A percentile compares a stretch with the other conserved stretches of the same genome.
Evolutionary conservation across 92 coral and sea anemone species (phyloP).

Genomic region (Umimayanthus kanabou): DNA sequence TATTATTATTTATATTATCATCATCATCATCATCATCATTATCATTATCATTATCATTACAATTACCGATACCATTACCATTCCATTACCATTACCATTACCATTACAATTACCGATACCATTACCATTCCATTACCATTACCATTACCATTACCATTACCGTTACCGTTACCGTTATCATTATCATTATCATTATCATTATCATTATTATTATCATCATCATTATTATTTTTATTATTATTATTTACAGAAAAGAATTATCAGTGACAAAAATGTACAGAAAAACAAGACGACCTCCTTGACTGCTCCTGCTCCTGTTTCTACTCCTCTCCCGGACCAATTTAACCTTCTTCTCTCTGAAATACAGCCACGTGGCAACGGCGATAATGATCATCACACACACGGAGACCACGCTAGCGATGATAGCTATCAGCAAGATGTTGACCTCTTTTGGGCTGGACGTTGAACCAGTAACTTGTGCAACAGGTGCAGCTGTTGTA

Average conservation of each 20-base stretch:
- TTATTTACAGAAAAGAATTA: not conserved
- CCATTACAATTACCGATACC: no score
- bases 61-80: no score
- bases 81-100: no score
- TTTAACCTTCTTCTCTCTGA: constrained; percentile 34
- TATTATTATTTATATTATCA: no score
- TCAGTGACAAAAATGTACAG: not conserved
- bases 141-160: no score
- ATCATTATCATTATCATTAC: no score
- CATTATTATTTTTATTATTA: no score
- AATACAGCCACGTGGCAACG: constrained; percentile 21
- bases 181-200: no score
- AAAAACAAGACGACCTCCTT: not conserved
- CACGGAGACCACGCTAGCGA: constrained; percentile 22
- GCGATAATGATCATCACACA: not conserved
- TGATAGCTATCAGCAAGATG: constrained; percentile 13
- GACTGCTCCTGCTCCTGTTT: constrained; percentile 39
- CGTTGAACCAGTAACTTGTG: constrained; percentile 9
- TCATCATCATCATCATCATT: no score
- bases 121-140: no score
- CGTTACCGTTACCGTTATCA: no score
- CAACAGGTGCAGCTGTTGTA: not conserved
- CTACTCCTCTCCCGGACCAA: constrained; percentile 27
- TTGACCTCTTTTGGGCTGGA: not conserved
- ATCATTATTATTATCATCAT: no score